Evolutionary conservation across 53 echinoderm and acorn worm species (phyloP).

Genomic region (Crossaster papposus): DNA sequence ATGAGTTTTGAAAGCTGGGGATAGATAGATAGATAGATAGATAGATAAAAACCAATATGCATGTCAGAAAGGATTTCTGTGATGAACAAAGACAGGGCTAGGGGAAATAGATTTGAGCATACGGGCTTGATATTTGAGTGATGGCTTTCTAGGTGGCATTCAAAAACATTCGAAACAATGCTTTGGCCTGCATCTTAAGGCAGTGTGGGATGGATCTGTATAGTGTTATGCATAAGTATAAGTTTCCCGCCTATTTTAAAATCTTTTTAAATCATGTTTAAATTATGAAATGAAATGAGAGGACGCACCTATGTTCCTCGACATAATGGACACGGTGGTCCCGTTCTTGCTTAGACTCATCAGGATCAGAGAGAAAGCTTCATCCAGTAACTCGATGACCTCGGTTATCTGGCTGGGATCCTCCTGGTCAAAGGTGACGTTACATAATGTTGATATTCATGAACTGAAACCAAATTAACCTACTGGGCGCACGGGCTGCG

Average conservation of each 20-base stretch:
- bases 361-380: slow-evolving; percentile 11
- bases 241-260: too few species aligned
- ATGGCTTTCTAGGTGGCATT: too few species aligned
- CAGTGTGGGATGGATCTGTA: too few species aligned
- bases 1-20: slow-evolving; percentile 13
- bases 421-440: neutral
- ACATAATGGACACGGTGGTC: neutral
- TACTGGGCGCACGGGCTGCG: too few species aligned
- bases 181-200: too few species aligned
- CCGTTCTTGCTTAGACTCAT: neutral
- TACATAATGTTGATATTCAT: neutral
- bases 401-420: slow-evolving; percentile 1
- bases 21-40: too few species aligned
- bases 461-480: too few species aligned
- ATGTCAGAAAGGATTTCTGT: neutral
- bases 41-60: neutral
- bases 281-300: neutral
- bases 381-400: slow-evolving; percentile 42
- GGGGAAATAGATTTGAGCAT: too few species aligned
- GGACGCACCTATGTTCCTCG: slow-evolving; percentile 24
- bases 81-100: too few species aligned
- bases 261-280: neutral
- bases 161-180: too few species aligned
- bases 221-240: too few species aligned
- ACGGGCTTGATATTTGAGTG: too few species aligned